Base-by-base conservation (phyloP, 2,113 vertebrate species). In the Engraulis encrasicolus region DNA sequence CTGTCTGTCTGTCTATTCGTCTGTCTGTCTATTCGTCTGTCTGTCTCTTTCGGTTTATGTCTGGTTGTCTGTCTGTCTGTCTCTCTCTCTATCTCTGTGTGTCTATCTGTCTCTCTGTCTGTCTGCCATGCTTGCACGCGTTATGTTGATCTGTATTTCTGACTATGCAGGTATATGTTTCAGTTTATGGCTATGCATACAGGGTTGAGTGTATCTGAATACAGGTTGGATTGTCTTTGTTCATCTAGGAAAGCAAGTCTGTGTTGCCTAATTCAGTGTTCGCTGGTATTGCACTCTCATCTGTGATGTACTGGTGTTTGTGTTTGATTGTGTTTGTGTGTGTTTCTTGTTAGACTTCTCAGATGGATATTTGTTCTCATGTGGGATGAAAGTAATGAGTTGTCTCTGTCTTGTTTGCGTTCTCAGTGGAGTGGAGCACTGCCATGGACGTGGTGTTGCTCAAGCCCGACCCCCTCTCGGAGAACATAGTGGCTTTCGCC, bases 401-500 rank as follows among this genome's bases (percentile, higher is more conserved):
- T 66, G n/a, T 81, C 12, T 83, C 27, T 34, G 7, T 36, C 18
- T 52, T 37, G 82, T 9, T 83, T 82, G 83, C 79, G 78, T 83
- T 89, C 82, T 1, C 92, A 99, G 98, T 99, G 96, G 97, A 98
- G 84, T 99, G 98, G 98, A 97, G 91, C 88, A 94, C 96, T 2
- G 92, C 96, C 20, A 91, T 99, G 92, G 94, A 95, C 0, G 5
- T 96, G 50, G 88, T 85, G 0, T 86, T 97, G 86, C 93, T 99
- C 89, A 92, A 96, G 37, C 89, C 95, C 0, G 98, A 99, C 91
- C 95, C 96, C 0, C 88, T 95, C 50, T 97, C 98, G 31, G 98
- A 99, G 81, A 91, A 98, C 81, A 92, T 99, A 86, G 97, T 95
- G 20, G 97, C 95, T 2, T 89, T 99, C 90, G 95, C 96, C 12